A percentile compares a stretch with the other conserved stretches of the same genome.
Conservation (phyloP, 2,113 vertebrate genomes). For the Desmodus rotundus region DNA sequence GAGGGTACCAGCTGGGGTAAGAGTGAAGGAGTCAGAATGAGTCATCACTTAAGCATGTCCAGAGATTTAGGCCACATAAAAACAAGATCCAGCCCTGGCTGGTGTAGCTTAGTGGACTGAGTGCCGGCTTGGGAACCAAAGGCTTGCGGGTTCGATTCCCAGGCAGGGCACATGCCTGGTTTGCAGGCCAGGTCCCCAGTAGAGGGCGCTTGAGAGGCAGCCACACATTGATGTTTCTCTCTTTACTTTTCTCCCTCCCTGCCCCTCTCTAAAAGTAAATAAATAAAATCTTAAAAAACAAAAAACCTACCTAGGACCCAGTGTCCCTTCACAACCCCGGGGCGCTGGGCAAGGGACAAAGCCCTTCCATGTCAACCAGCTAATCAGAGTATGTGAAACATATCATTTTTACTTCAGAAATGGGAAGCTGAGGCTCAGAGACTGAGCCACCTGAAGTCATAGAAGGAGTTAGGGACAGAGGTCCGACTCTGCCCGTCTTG, state of each 20-base stretch:
- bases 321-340: not conserved
- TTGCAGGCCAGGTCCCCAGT: too few species aligned
- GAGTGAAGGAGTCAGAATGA: not conserved
- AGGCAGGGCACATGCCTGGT: too few species aligned
- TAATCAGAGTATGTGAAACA: not conserved
- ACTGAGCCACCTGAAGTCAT: not conserved
- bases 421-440: not conserved
- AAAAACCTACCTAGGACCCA: not conserved
- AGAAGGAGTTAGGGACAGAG: not conserved
- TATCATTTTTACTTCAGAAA: not conserved
- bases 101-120: too few species aligned
- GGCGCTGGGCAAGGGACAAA: not conserved
- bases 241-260: too few species aligned
- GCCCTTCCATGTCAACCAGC: not conserved
- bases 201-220: too few species aligned
- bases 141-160: too few species aligned
- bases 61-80: not conserved
- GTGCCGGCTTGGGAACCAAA: too few species aligned
- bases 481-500: not conserved
- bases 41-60: not conserved
- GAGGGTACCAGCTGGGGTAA: not conserved
- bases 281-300: too few species aligned
- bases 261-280: too few species aligned
- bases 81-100: not conserved
- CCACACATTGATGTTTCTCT: too few species aligned